Conservation (phyloP, 2,797 vertebrate species). For the Rhinophrynus dorsalis region DNA sequence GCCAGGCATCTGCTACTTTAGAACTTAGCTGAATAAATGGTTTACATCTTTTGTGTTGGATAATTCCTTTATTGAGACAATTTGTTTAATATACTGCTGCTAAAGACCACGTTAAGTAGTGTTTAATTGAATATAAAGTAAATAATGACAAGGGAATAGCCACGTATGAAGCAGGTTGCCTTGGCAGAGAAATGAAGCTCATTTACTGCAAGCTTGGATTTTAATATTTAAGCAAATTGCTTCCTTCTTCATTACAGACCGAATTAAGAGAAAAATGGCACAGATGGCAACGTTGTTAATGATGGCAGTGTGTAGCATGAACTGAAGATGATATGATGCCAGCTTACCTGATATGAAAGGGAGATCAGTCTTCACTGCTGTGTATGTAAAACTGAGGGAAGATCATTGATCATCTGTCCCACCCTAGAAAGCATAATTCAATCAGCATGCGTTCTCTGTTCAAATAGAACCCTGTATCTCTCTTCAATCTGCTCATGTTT, state of each 20-base stretch:
- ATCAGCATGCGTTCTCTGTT: constrained; percentile 11
- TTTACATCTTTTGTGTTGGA: background rate
- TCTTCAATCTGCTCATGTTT: constrained; percentile 2
- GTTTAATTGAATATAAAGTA: constrained; percentile 34
- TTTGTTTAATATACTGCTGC: constrained; percentile 34
- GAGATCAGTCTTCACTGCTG: background rate
- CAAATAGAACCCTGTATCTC: background rate
- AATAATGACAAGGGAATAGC: constrained; percentile 29
- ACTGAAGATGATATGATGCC: background rate
- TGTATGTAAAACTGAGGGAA: background rate
- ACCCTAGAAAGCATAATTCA: constrained; percentile 26
- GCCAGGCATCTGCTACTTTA: constrained; percentile 24
- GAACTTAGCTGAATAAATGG: background rate
- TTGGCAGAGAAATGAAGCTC: constrained; percentile 25
- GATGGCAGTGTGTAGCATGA: constrained; percentile 27
- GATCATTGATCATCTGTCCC: constrained; percentile 32
- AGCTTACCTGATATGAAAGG: constrained; percentile 27
- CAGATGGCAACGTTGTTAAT: constrained; percentile 35
- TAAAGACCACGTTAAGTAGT: constrained; percentile 28
- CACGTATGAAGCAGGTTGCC: constrained; percentile 16
- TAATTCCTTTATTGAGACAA: constrained; percentile 26
- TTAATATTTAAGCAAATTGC: constrained; percentile 28
- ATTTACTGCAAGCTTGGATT: constrained; percentile 28
- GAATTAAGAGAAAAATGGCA: constrained; percentile 40
- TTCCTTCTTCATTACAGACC: constrained; percentile 39